These are phyloP conservation scores for Zosterops pallidus DNA, from an alignment of 2,113 vertebrate genomes.

Conservation along the genomic window DNA sequence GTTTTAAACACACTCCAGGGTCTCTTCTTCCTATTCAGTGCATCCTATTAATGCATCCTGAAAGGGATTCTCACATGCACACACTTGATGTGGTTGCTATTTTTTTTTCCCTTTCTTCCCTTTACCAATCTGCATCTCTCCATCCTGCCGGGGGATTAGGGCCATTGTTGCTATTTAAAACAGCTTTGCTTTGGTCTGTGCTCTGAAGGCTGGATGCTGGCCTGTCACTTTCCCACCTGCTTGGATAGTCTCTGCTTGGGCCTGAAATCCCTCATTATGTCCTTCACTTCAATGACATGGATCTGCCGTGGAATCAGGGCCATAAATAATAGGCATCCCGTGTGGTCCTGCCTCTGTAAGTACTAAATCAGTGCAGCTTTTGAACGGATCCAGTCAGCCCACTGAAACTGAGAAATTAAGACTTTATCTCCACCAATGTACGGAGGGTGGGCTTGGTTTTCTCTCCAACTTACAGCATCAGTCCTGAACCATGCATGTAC, in stretches of 20 bases:
- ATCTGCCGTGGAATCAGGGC: neutral
- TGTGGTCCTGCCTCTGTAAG: slow-evolving; percentile 10
- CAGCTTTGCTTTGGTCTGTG: neutral
- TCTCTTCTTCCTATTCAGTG: slow-evolving; percentile 61
- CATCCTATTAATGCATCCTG: slow-evolving; percentile 42
- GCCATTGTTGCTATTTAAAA: slow-evolving; percentile 63
- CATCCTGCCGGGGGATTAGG: neutral
- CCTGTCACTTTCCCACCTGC: slow-evolving; percentile 44
- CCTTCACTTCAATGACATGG: slow-evolving; percentile 34
- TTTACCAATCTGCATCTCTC: slow-evolving; percentile 44
- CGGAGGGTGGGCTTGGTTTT: neutral
- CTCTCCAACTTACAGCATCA: neutral
- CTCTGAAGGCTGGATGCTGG: slow-evolving; percentile 37
- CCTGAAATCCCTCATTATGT: slow-evolving; percentile 57
- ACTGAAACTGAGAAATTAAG: neutral
- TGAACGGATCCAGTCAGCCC: neutral
- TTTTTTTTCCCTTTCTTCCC: slow-evolving; percentile 27
- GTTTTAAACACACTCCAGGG: slow-evolving; percentile 48
- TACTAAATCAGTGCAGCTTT: neutral
- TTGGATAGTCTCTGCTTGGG: slow-evolving; percentile 51
- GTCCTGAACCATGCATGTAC: neutral
- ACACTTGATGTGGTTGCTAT: slow-evolving; percentile 24
- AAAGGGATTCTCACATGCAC: slow-evolving; percentile 30
- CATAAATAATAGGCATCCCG: neutral
- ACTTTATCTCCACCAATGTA: neutral